Evolutionary conservation across 2,888 invertebrate genomes (phyloP), one percentile per base, ranked within the genome.

Genomic region (Galeruca laticollis): DNA sequence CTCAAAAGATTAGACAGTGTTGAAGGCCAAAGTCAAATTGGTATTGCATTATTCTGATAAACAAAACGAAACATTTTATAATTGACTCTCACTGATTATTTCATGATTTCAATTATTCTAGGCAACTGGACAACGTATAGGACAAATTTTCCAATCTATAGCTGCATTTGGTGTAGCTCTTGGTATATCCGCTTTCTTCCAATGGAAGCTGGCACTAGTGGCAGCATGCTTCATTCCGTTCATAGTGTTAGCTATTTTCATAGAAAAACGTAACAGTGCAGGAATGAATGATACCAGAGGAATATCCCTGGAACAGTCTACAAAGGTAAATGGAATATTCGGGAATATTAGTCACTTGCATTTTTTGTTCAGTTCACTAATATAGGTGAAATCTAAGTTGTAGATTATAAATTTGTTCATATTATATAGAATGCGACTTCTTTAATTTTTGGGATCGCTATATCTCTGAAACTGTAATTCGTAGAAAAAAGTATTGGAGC

Each of bases 81-180:
- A 11, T 60, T 21, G 1, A 13, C 0, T 5, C 4, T 9, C 20
- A 26, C 11, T 1, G 10, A 26, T 26, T 31, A 26, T 13, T n/a
- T 26, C 13, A 5, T 10, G n/a, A 31, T 35, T 35, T 54, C 15
- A 20, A 15, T 35, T 47, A 62, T 79, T 83, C 35, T 80, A 93
- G 93, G 93, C 93, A 2, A 93, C 94, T 2, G 94, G 94, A 15
- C 93, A 93, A 85, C 88, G 94, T 71, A 89, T 94, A 64, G 94
- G 94, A 6, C 92, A 92, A 31, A 90, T 94, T 43, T 84, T 94
- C 0, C 93, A 93, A 84, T 91, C 93, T 0, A 74, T 92, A 4
- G 89, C 93, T 2, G 93, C 94, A 0, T 86, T 94, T n/a, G 80
- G 87, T 0, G 85, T 94, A 20, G 90, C 91, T 3, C 83, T 94